phyloP scores from a whole-genome alignment of 2,888 invertebrate species.

The Dicyrtomina minuta region DNA sequence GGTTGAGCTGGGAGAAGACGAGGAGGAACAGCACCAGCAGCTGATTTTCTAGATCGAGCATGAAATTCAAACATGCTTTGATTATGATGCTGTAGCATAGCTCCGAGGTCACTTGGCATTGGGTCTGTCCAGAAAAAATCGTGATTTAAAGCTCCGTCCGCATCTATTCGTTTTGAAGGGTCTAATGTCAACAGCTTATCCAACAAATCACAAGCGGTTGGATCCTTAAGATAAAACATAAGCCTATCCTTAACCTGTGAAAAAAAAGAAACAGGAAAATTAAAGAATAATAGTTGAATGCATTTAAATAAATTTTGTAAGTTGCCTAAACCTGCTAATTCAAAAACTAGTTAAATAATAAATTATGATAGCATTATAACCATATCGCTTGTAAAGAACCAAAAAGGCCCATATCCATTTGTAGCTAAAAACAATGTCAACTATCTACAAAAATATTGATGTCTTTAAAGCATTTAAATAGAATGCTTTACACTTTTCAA shows the following conservation, averaged over 20 bases:
- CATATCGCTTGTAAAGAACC: no score
- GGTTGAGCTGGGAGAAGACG: slow-evolving; percentile 41
- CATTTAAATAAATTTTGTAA: no score
- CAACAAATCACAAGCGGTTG: slow-evolving; percentile 86
- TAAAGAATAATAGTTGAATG: no score
- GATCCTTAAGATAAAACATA: slow-evolving; percentile 86
- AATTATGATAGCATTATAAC: no score
- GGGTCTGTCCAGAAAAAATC: slow-evolving; percentile 99
- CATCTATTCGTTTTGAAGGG: slow-evolving; percentile 82
- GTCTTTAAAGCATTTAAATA: no score
- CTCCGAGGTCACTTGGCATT: slow-evolving; percentile 85
- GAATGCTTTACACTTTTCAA: no score
- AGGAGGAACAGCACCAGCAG: no score
- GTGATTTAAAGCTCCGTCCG: slow-evolving; percentile 91
- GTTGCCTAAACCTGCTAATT: no score
- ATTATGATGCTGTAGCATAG: slow-evolving; percentile 87
- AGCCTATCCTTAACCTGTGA: slow-evolving; percentile 77
- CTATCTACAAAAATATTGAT: no score
- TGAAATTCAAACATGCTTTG: slow-evolving; percentile 95
- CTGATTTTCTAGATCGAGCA: slow-evolving; percentile 65
- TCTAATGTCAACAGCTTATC: slow-evolving; percentile 90
- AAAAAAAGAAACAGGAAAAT: neutral
- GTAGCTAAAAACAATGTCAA: no score
- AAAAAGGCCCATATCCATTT: no score
- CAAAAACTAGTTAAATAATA: no score